These are phyloP conservation scores for Chionoecetes opilio DNA, from an alignment of 1,140 invertebrate genomes.

Conservation along the genomic window DNA sequence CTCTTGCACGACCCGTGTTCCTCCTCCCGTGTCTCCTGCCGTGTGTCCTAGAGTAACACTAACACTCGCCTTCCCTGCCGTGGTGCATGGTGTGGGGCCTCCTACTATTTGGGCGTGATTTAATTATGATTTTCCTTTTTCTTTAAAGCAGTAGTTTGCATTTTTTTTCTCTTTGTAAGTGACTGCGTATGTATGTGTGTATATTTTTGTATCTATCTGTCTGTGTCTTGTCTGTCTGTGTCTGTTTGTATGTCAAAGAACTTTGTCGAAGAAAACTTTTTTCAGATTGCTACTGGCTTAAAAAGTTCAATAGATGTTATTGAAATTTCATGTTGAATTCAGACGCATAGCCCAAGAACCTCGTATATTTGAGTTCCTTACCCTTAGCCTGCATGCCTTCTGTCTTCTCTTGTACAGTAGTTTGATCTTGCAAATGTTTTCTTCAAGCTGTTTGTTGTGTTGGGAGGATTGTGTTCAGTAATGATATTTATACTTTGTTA, in stretches of 20 bases:
- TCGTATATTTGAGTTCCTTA: neutral
- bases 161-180: neutral
- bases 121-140: neutral
- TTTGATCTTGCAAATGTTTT: neutral
- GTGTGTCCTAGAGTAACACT: constrained; percentile 39
- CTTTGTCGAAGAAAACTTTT: neutral
- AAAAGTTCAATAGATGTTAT: neutral
- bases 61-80: constrained; percentile 2
- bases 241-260: too few relatives aligned
- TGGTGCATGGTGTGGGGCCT: constrained; percentile 51
- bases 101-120: neutral
- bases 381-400: neutral
- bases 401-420: neutral
- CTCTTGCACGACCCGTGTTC: constrained; percentile 44
- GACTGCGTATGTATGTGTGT: neutral
- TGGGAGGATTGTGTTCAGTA: constrained; percentile 49
- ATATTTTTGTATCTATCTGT: neutral
- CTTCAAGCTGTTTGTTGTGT: constrained; percentile 29
- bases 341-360: neutral
- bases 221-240: neutral
- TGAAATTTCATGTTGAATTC: neutral
- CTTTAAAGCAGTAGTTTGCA: neutral
- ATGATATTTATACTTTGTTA: constrained; percentile 34
- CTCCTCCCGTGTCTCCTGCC: neutral
- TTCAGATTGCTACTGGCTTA: neutral